Evolutionary conservation across 2,797 vertebrate genomes (phyloP), one percentile per base, ranked within the genome.

Genomic region (Sternarchorhynchus goeldii): DNA sequence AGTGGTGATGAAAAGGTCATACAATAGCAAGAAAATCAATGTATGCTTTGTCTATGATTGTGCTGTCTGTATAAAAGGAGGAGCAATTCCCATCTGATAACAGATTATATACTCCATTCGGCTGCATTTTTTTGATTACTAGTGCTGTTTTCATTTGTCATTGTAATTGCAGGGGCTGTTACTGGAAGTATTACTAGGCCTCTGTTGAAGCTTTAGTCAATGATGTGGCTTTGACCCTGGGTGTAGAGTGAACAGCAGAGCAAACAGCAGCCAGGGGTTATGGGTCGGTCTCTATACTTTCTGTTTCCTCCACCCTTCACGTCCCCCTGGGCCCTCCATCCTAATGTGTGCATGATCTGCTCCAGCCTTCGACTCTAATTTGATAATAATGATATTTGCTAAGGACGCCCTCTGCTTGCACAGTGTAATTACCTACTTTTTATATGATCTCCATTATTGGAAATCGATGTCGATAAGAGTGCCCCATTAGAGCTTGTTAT

Each of bases 311-410:
- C 72, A 66, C 77, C 70, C 75, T 60, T 57, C 32, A 68, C 77
- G 73, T 88, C 81, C 83, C 78, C 81, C 77, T 82, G 75, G 80
- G 82, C 68, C 25, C 71, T 76, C 78, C 68, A 78, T 78, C 75
- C 75, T 84, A 83, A 85, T 86, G 80, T 76, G 87, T 83, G 84
- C 77, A 81, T 82, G 79, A 84, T 85, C 75, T 66, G 63, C 74
- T 80, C 57, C 57, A 82, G 81, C 82, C 84, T 85, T 87, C 83
- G 72, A 83, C 85, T 85, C 83, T 85, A 86, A 87, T 88, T 85
- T 87, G 84, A 86, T 87, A 85, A 88, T 88, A 84, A 88, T 86
- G 84, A 87, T 88, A 87, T 88, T 88, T 88, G 84, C 85, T 86
- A 80, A 85, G 82, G 83, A 87, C 68, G 78, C 86, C 84, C 83